Conservation (phyloP, 2,888 invertebrate species). For the Drosophila demipolita region DNA sequence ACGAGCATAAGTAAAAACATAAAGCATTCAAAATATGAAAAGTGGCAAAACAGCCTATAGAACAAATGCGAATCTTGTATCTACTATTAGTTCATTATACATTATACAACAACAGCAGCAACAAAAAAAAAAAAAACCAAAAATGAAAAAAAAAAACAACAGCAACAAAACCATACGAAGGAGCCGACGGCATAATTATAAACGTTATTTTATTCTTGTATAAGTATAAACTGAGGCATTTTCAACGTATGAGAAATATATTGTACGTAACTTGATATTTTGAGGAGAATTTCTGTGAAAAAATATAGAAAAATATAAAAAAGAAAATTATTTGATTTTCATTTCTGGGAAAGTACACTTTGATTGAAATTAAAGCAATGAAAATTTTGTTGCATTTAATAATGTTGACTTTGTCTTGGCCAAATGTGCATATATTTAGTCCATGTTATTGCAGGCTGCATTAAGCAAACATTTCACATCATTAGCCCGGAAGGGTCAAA, state of each 20-base stretch:
- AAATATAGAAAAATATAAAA: conserved; percentile 71
- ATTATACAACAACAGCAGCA: conserved; percentile 54
- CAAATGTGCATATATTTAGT: conserved; percentile 35
- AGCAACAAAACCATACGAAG: conserved; percentile 20
- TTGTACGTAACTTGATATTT: conserved; percentile 84
- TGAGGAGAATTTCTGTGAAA: conserved; percentile 84
- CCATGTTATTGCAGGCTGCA: conserved; percentile 67
- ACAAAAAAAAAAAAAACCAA: conserved; percentile 28
- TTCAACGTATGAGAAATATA: conserved; percentile 78
- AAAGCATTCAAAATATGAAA: conserved; percentile 29
- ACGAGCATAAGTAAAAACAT: conserved; percentile 31
- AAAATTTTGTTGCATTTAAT: conserved; percentile 41
- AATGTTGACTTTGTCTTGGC: conserved; percentile 58
- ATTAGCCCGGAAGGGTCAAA: conserved; percentile 63
- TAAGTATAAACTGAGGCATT: conserved; percentile 78
- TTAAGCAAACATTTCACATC: conserved; percentile 72
- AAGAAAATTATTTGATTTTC: conserved; percentile 49
- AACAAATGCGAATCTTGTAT: conserved; percentile 57
- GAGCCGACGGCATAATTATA: conserved; percentile 62
- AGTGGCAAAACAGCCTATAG: conserved; percentile 44
- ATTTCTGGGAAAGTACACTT: conserved; percentile 29
- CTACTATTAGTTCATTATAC: conserved; percentile 58
- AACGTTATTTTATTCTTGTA: conserved; percentile 78
- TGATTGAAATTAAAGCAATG: background rate
- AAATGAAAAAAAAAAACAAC: conserved; percentile 42